Evolutionary conservation across 2,797 vertebrate genomes (phyloP).

Genomic region (Dicrostonyx torquatus): DNA sequence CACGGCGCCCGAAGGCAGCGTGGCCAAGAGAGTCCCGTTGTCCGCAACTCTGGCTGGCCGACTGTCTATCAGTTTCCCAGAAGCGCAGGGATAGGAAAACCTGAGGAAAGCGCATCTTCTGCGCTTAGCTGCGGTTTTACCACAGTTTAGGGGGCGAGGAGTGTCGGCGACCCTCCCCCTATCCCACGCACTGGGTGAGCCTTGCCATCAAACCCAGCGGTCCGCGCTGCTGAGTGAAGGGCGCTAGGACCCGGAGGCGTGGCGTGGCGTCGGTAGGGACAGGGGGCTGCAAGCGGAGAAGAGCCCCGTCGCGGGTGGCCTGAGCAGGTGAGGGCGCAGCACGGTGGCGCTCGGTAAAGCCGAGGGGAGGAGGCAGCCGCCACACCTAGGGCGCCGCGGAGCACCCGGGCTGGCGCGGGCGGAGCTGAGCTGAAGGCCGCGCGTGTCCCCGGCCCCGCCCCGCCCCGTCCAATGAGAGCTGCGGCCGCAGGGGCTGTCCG

Average conservation of each 20-base stretch:
- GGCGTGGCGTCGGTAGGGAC: conserved; percentile 38
- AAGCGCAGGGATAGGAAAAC: background rate
- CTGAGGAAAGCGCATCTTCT: background rate
- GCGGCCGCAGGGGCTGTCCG: conserved; percentile 71
- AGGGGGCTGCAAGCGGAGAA: background rate
- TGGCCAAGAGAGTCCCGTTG: background rate
- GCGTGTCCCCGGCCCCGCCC: conserved; percentile 82
- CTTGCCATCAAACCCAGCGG: background rate
- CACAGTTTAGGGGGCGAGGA: background rate
- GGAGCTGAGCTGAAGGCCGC: conserved; percentile 65
- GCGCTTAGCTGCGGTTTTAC: background rate
- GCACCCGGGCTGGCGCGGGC: conserved; percentile 57
- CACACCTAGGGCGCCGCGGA: conserved; percentile 62
- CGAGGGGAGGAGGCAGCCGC: conserved; percentile 46
- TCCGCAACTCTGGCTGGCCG: background rate
- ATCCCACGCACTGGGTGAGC: background rate
- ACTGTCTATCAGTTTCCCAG: conserved; percentile 53
- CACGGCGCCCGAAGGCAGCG: background rate
- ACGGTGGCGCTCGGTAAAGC: background rate
- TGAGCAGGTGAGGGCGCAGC: conserved; percentile 64
- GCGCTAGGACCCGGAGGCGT: conserved; percentile 80
- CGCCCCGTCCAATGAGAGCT: conserved; percentile 85
- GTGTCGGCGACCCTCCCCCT: background rate
- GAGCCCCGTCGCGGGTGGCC: background rate
- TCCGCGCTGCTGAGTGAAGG: conserved; percentile 30